These are phyloP conservation scores for Sebastes kiyomatsui DNA, from an alignment of 2,797 vertebrate species.

Conservation along the genomic window DNA sequence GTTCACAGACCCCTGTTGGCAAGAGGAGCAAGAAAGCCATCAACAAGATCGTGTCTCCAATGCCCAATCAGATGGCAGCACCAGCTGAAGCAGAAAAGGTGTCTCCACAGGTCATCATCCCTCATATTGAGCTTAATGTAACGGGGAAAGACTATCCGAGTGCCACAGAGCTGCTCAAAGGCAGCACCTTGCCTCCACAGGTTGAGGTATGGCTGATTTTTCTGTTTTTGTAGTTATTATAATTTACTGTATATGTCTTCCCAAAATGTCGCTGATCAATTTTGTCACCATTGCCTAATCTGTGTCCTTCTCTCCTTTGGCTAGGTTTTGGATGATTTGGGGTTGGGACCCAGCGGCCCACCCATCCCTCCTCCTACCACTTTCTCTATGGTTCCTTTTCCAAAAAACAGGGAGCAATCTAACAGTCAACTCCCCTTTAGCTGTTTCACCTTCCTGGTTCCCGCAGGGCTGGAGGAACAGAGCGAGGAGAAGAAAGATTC, in stretches of 20 bases:
- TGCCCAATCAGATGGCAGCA: slow-evolving; percentile 18
- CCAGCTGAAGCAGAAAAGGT: slow-evolving; percentile 3
- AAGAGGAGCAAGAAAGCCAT: slow-evolving; percentile 79
- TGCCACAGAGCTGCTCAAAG: slow-evolving; percentile 71
- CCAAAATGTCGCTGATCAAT: background rate
- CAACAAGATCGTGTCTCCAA: slow-evolving; percentile 55
- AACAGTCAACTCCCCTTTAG: slow-evolving; percentile 39
- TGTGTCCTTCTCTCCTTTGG: background rate
- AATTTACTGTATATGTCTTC: background rate
- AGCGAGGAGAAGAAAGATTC: slow-evolving; percentile 74
- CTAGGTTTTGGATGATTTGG: slow-evolving; percentile 87
- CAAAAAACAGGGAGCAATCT: slow-evolving; percentile 60
- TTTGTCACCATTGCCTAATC: background rate
- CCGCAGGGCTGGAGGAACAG: slow-evolving; percentile 42
- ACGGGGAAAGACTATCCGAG: slow-evolving; percentile 47
- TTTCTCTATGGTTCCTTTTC: slow-evolving; percentile 85
- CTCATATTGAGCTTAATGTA: slow-evolving; percentile 80
- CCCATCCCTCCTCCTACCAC: slow-evolving; percentile 78
- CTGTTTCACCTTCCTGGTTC: slow-evolving; percentile 83
- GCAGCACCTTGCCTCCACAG: slow-evolving; percentile 69
- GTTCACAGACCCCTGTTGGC: slow-evolving; percentile 62
- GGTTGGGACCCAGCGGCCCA: slow-evolving; percentile 81
- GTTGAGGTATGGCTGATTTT: slow-evolving; percentile 75
- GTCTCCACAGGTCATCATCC: slow-evolving; percentile 70
- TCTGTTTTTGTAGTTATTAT: background rate